phyloP scores from a whole-genome alignment of 2,113 vertebrate genomes.

The Nestor notabilis region DNA sequence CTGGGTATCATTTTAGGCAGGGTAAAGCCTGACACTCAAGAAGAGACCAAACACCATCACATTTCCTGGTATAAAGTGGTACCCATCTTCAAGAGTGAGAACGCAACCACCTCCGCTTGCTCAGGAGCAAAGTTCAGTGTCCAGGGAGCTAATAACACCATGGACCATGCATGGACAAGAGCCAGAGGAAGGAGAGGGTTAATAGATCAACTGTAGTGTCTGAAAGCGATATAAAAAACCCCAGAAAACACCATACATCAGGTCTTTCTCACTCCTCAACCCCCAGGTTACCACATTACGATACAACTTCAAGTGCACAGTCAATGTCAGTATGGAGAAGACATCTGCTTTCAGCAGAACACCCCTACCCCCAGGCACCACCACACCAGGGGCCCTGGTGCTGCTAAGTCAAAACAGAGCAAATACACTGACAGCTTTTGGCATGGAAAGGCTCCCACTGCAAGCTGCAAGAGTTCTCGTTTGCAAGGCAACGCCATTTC shows the following conservation, averaged over 20 bases:
- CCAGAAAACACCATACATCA: neutral
- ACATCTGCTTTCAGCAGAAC: neutral
- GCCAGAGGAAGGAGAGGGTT: neutral
- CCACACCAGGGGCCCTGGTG: neutral
- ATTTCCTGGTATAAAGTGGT: neutral
- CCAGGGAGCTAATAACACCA: neutral
- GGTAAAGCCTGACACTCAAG: neutral
- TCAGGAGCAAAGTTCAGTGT: neutral
- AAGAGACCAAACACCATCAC: neutral
- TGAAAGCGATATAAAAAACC: neutral
- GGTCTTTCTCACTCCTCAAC: neutral
- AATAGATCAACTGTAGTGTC: neutral
- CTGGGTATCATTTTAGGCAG: neutral
- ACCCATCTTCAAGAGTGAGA: neutral
- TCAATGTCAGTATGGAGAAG: fast-evolving
- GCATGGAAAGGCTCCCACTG: neutral
- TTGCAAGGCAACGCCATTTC: neutral
- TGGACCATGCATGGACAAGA: neutral
- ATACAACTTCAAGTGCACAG: fast-evolving
- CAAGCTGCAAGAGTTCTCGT: neutral
- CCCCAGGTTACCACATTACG: fast-evolving
- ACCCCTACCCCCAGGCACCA: neutral
- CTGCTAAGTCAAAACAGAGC: neutral
- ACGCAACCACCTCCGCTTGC: neutral
- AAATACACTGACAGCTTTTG: fast-evolving